Percentiles rank a stretch among this genome's conserved stretches.
These are phyloP conservation scores for Pseudochaenichthys georgianus DNA, from an alignment of 2,797 vertebrate genomes.

Conservation along the genomic window DNA sequence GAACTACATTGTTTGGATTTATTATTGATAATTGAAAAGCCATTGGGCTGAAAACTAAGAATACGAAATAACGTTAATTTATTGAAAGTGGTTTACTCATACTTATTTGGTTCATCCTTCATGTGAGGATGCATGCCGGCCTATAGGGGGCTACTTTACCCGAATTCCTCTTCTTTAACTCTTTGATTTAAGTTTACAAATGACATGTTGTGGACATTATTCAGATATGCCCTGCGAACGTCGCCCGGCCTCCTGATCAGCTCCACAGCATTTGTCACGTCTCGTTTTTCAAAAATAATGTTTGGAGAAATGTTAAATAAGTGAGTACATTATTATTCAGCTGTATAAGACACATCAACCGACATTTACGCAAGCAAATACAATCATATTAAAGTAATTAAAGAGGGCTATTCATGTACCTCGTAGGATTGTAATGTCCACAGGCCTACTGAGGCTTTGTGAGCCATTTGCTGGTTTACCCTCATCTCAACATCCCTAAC, in stretches of 20 bases:
- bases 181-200: not conserved
- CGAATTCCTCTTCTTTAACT: not conserved
- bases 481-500: not conserved
- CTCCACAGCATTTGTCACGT: not conserved
- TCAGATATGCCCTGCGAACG: not conserved
- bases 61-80: not conserved
- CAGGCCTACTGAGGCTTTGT: not conserved
- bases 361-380: not conserved
- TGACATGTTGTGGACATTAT: not conserved
- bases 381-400: not conserved
- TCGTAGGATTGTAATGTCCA: not conserved
- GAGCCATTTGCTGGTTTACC: not conserved
- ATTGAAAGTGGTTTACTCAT: not conserved
- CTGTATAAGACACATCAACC: not conserved
- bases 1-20: not conserved
- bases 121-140: not conserved
- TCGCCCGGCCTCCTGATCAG: constrained; percentile 18
- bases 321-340: not conserved
- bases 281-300: not conserved
- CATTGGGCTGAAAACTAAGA: not conserved
- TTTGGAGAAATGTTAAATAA: not conserved
- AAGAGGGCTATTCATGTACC: not conserved
- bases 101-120: not conserved
- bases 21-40: not conserved
- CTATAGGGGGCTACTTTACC: not conserved